Conservation (phyloP, 2,113 vertebrate genomes). For the Cyprinodon brontotheroides region DNA sequence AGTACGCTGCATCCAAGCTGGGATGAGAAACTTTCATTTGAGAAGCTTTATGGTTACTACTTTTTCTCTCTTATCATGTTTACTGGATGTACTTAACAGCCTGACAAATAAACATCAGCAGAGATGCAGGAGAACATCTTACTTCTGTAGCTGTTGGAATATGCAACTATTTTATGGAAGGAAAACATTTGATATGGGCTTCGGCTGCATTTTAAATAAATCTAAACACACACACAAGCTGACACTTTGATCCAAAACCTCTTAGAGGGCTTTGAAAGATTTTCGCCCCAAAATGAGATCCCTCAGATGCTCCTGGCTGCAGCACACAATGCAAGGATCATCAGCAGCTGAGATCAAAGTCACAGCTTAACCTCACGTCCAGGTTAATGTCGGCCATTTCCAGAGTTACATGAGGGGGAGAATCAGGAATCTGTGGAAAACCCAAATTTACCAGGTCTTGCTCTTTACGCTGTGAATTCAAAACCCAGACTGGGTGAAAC, state of each 20-base stretch:
- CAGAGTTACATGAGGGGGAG: neutral
- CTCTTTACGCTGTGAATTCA: neutral
- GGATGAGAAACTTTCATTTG: constrained; percentile 14
- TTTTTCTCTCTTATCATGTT: constrained; percentile 23
- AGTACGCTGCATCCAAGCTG: neutral
- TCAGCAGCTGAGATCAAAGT: constrained; percentile 40
- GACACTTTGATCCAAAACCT: constrained; percentile 72
- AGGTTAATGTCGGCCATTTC: constrained; percentile 7
- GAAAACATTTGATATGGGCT: constrained; percentile 50
- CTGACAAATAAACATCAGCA: constrained; percentile 22
- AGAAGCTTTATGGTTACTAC: constrained; percentile 7
- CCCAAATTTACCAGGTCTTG: neutral
- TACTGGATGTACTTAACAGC: constrained; percentile 43
- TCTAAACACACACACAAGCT: constrained; percentile 22
- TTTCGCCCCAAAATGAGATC: constrained; percentile 52
- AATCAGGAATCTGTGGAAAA: neutral
- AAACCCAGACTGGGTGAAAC: neutral
- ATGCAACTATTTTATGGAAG: constrained; percentile 55
- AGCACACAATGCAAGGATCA: constrained; percentile 19
- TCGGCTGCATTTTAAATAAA: constrained; percentile 58
- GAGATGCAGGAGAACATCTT: constrained; percentile 41
- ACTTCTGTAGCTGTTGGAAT: constrained; percentile 30
- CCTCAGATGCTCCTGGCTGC: constrained; percentile 35
- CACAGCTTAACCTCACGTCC: constrained; percentile 1
- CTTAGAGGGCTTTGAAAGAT: constrained; percentile 56